Conservation (phyloP, 1,140 invertebrate genomes). For the Alviniconcha marisindica region DNA sequence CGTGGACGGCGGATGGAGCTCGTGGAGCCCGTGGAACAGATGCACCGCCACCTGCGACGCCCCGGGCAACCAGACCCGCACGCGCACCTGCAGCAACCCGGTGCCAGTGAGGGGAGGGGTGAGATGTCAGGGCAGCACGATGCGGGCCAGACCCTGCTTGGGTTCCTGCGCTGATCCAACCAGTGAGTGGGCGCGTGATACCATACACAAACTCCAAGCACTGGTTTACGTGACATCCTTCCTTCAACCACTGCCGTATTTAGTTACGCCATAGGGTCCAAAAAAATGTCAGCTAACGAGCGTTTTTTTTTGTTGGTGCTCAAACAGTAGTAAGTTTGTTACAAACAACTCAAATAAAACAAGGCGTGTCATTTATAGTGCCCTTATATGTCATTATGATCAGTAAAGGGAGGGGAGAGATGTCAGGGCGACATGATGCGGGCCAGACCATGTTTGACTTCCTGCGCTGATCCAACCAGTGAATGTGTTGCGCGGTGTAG, state of each 20-base stretch:
- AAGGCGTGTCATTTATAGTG: too few relatives aligned
- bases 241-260: too few relatives aligned
- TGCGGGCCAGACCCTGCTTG: slow-evolving; percentile 35
- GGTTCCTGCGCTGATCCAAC: slow-evolving; percentile 9
- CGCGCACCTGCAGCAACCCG: slow-evolving; percentile 48
- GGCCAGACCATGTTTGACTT: slow-evolving; percentile 30
- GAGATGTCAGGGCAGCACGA: slow-evolving; percentile 54
- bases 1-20: slow-evolving; percentile 58
- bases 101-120: slow-evolving; percentile 59
- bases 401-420: slow-evolving; percentile 57
- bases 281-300: too few relatives aligned
- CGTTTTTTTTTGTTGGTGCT: too few relatives aligned
- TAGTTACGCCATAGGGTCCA: too few relatives aligned
- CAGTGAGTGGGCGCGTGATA: background rate
- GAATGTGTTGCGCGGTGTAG: too few relatives aligned
- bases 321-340: too few relatives aligned
- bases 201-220: too few relatives aligned
- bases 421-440: slow-evolving; percentile 51
- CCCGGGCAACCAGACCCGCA: slow-evolving; percentile 39
- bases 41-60: slow-evolving; percentile 59
- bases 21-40: slow-evolving; percentile 55
- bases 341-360: too few relatives aligned
- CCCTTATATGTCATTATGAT: too few relatives aligned
- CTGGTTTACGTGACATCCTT: too few relatives aligned
- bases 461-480: slow-evolving; percentile 2